Conservation (phyloP, 2,797 vertebrate species). For the Gobionotothen gibberifrons region DNA sequence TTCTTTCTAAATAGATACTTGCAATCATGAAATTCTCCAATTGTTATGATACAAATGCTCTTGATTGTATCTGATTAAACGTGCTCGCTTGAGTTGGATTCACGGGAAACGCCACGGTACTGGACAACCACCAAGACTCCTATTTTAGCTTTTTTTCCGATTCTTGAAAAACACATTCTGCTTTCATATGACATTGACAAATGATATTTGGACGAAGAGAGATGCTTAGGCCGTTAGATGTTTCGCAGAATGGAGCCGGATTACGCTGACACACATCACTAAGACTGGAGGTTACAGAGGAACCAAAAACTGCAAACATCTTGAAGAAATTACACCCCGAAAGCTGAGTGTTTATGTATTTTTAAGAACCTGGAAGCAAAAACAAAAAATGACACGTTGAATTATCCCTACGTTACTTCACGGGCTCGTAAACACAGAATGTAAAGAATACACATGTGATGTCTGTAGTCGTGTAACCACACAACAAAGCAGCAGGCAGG, state of each 20-base stretch:
- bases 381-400: slow-evolving; percentile 74
- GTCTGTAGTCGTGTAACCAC: slow-evolving; percentile 48
- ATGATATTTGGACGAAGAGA: slow-evolving; percentile 82
- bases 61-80: slow-evolving; percentile 79
- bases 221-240: slow-evolving; percentile 79
- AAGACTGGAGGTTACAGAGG: slow-evolving; percentile 64
- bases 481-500: slow-evolving; percentile 62
- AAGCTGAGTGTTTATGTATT: slow-evolving; percentile 78
- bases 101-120: slow-evolving; percentile 70
- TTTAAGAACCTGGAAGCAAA: slow-evolving; percentile 73
- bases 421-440: slow-evolving; percentile 62
- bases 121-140: slow-evolving; percentile 71
- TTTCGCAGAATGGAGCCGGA: slow-evolving; percentile 74
- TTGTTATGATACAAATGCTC: slow-evolving; percentile 73
- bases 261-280: slow-evolving; percentile 77
- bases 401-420: slow-evolving; percentile 63
- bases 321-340: slow-evolving; percentile 82
- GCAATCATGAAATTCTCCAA: slow-evolving; percentile 64
- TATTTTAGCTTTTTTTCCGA: slow-evolving; percentile 58
- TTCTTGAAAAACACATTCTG: slow-evolving; percentile 68
- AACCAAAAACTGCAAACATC: slow-evolving; percentile 78
- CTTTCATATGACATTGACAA: slow-evolving; percentile 83
- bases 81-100: slow-evolving; percentile 69
- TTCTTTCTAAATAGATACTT: slow-evolving; percentile 46
- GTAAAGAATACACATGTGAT: slow-evolving; percentile 44